Evolutionary conservation across 1,140 invertebrate species (phyloP).

Genomic region (Papilio xuthus): DNA sequence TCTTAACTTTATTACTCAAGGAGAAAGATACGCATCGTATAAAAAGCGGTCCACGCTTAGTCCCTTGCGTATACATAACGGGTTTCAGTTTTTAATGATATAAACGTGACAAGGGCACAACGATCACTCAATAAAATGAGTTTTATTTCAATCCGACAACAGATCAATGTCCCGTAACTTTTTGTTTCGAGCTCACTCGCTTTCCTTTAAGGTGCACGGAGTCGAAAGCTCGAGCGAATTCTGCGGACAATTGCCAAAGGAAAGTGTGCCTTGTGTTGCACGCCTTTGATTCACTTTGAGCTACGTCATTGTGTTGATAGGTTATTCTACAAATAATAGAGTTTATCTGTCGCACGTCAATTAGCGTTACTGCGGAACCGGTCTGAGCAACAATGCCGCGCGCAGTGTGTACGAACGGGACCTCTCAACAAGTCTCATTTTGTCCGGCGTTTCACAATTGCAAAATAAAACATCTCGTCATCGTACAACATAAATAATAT

Average conservation of each 20-base stretch:
- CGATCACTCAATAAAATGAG: conserved; percentile 76
- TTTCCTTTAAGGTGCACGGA: conserved; percentile 63
- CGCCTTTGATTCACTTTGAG: conserved; percentile 42
- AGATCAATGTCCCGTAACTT: conserved; percentile 70
- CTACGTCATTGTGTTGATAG: conserved; percentile 42
- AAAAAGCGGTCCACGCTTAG: conserved; percentile 48
- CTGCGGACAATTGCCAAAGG: conserved; percentile 47
- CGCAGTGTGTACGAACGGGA: conserved; percentile 56
- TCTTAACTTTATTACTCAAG: conserved; percentile 51
- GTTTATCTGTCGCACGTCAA: conserved; percentile 70
- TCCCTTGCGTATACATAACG: conserved; percentile 66
- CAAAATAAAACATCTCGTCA: conserved; percentile 34
- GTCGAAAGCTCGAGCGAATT: conserved; percentile 65
- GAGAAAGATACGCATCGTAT: conserved; percentile 57
- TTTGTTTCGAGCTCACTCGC: conserved; percentile 58
- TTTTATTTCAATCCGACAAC: conserved; percentile 71
- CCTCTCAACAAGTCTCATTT: conserved; percentile 38
- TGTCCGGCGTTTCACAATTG: conserved; percentile 16
- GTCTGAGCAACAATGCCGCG: conserved; percentile 58
- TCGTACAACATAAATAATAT: not conserved
- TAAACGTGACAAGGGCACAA: conserved; percentile 70
- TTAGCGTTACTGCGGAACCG: conserved; percentile 67
- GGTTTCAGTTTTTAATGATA: conserved; percentile 65
- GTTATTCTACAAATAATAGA: conserved; percentile 38
- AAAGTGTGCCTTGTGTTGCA: conserved; percentile 51